Evolutionary conservation across 2,113 vertebrate genomes (phyloP), one percentile per base, ranked within the genome.

Genomic region (Coregonus clupeaformis): DNA sequence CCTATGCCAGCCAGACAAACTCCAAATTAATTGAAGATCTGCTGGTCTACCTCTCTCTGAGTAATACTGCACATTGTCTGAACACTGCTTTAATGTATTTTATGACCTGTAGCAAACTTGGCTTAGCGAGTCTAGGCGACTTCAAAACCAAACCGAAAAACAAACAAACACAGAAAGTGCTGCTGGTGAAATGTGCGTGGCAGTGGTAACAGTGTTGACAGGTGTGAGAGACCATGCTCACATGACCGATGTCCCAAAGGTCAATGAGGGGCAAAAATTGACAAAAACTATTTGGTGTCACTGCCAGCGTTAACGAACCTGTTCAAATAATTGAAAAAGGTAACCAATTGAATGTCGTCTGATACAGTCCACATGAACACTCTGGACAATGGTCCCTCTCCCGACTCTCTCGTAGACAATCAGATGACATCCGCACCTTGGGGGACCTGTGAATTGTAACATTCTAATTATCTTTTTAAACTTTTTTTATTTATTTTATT

Each of bases 61-160:
- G 63, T 68, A 89, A 89, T 90, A 91, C 90, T 91, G 87, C 86
- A 89, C 80, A 30, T 25, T 66, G 77, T 78, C 78, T 80, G 75
- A 89, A 89, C 86, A 88, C 84, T 86, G 88, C 75, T 68, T 65
- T 42, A 75, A 42, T 42, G 36, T 42, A 85, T 13, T 49, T n/a
- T 63, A 20, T 57, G 25, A 65, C 13, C 6, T 36, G 16, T n/a
- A 24, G 20, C 14, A 4, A 25, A 18, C 11, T 30, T 6, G 14
- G 24, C 14, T 45, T 27, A 71, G 49, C 20, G 29, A 25, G 45
- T 69, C 27, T 29, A 29, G 16, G 27, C 9, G 63, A 65, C 25
- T 29, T 2, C 63, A 65, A 30, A 29, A 30, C 13, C 25, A 25
- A 5, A 16, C 63, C 11, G 16, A 65, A 65, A 65, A 68, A 22